Evolutionary conservation across 2,888 invertebrate genomes (phyloP), one percentile per base, ranked within the genome.

Genomic region (Petrolisthes cinctipes): DNA sequence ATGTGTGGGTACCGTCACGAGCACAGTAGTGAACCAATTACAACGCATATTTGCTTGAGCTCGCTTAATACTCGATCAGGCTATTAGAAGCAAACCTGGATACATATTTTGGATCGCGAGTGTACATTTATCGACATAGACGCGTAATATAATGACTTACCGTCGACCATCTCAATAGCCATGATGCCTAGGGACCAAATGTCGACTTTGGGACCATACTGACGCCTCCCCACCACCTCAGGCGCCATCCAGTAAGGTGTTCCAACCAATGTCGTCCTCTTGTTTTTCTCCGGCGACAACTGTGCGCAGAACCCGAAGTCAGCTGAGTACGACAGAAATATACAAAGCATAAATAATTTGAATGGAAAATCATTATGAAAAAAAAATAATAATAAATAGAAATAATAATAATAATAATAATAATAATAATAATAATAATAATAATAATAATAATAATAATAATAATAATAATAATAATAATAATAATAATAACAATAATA

Each of bases 91-190:
- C n/a, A n/a, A n/a, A n/a, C n/a, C n/a, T n/a, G n/a, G n/a, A n/a
- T n/a, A n/a, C n/a, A n/a, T n/a, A n/a, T n/a, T n/a, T n/a, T n/a
- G n/a, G n/a, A n/a, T n/a, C n/a, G n/a, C n/a, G n/a, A n/a, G n/a
- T n/a, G n/a, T n/a, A n/a, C n/a, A n/a, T 37, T 37, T 37, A 37
- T 37, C 37, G 2, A 37, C 37, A 37, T 37, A 1, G 37, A 37
- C 37, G 2, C 37, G 37, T 37, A 2, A 37, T 1, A 0, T 1
- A 37, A 37, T 37, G 37, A 37, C 86, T n/a, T 82, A 90, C 90
- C 99, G 92, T 99, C 98, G 81, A 99, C 96, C 97, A 97, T 97
- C 93, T 98, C 98, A 86, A 99, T 97, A 0, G 97, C 97, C 98
- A 99, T 98, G 91, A 99, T 99, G 17, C 98, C 98, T 85, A 99